Evolutionary conservation across 2,888 invertebrate species (phyloP).

Genomic region (Eupithecia subumbrata): DNA sequence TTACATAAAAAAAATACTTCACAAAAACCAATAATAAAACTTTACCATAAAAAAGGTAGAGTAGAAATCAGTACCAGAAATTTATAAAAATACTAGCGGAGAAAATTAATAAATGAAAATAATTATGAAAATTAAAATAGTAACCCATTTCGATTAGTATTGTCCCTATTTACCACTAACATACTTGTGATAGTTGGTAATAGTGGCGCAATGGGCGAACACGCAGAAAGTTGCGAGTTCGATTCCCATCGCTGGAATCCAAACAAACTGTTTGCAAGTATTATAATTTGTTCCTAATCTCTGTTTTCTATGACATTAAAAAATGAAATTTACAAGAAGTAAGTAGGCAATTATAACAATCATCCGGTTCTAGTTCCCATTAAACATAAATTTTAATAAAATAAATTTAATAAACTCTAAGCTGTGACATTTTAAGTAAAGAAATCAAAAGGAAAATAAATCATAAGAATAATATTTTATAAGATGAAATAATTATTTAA

Average conservation of each 20-base stretch:
- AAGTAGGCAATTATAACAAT: neutral
- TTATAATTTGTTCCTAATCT: neutral
- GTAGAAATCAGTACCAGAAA: conserved; percentile 9
- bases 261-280: conserved; percentile 1
- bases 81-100: neutral
- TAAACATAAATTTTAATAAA: neutral
- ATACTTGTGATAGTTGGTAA: conserved; percentile 12
- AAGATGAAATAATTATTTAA: neutral
- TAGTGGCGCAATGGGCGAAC: neutral
- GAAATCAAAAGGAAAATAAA: neutral
- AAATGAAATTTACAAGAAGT: neutral
- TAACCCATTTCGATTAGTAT: no score
- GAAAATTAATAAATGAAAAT: conserved; percentile 14
- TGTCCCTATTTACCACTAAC: conserved; percentile 9
- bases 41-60: neutral
- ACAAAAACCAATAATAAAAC: neutral
- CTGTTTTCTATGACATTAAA: neutral
- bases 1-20: neutral
- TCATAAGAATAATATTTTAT: neutral
- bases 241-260: neutral
- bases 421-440: neutral
- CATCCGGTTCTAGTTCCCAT: neutral
- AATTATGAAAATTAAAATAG: no score
- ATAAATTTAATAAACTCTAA: neutral
- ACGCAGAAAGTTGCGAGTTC: neutral